Base-by-base conservation (phyloP, 1,140 invertebrate genomes). In the Penaeus vannamei region DNA sequence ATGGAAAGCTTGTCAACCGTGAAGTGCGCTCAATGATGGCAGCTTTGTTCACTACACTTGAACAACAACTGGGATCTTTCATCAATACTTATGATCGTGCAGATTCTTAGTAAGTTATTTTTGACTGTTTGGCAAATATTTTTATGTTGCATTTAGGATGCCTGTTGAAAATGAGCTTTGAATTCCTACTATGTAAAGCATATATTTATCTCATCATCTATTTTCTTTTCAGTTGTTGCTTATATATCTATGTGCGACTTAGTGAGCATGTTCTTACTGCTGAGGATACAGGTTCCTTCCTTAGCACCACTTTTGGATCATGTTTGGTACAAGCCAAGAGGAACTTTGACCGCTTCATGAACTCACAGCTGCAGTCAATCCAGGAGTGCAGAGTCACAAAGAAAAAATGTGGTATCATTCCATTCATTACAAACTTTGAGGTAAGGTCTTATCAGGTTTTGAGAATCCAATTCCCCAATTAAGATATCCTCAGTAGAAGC, bases 261-360 rank as follows among this genome's bases (percentile, higher is more conserved):
- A 97, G 96, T 86, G 96, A 97, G 91, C 97, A 98, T 93, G 97
- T 98, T 8, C 96, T 97, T 94, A 97, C 96, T 66, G 96, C 97
- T 14, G 96, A 98, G 94, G 97, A 98, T 92, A 95, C 97, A 42
- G 97, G 98, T 91, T 98, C 97, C 90, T 99, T 97, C 93, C 94
- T 98, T 29, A 97, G 96, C 89, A 97, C 97, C 94, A 97, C 97
- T 42, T 98, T 97, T 93, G 98, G 96, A 29, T 97, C 96, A 76
- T 95, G 96, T 91, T 93, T 98, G 53, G 96, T 99, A 32, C 96
- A 98, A 93, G 97, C 98, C n/a, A 99, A 99, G 94, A 94, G 98
- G 69, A 97, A 96, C 91, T 98, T 99, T 93, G 98, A 99, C 93
- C 96, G 96, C 91, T 97, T 98, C 91, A 98, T 99, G 95, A 95